Percentiles rank a stretch among this genome's conserved stretches.
Evolutionary conservation across 1,140 invertebrate species (phyloP).

Genomic region (Druon quercuslanigerum): DNA sequence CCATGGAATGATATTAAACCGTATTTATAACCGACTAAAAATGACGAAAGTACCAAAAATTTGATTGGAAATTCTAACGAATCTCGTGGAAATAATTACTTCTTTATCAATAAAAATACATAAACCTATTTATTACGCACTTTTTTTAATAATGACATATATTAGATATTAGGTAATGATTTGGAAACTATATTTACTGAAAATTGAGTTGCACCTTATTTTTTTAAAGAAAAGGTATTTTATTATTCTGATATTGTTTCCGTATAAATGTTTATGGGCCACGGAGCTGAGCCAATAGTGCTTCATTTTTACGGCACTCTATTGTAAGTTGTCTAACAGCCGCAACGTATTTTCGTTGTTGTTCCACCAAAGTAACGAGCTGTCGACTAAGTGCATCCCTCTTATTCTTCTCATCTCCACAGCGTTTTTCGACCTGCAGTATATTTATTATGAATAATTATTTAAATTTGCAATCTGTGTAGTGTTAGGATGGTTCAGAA

Average conservation of each 20-base stretch:
- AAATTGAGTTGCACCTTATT: too few species aligned
- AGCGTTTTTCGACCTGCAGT: constrained; percentile 74
- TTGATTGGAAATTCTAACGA: too few species aligned
- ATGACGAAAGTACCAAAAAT: too few species aligned
- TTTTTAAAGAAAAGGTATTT: too few species aligned
- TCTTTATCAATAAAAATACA: too few species aligned
- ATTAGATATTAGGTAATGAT: too few species aligned
- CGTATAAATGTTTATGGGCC: constrained; percentile 48
- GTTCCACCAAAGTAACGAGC: constrained; percentile 84
- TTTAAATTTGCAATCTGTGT: background rate
- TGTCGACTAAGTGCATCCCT: constrained; percentile 84
- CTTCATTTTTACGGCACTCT: constrained; percentile 83
- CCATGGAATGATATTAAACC: background rate
- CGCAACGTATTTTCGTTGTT: constrained; percentile 89
- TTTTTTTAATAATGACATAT: too few species aligned
- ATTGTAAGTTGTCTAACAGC: constrained; percentile 88
- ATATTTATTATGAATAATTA: constrained; percentile 1
- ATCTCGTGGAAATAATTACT: too few species aligned
- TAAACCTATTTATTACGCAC: too few species aligned
- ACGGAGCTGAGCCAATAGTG: constrained; percentile 71
- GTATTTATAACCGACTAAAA: too few species aligned
- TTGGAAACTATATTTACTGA: too few species aligned
- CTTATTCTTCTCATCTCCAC: constrained; percentile 83
- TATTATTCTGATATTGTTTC: background rate
- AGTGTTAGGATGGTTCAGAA: too few species aligned